phyloP scores from a whole-genome alignment of 2,888 invertebrate species.

The Tipula confusa region DNA sequence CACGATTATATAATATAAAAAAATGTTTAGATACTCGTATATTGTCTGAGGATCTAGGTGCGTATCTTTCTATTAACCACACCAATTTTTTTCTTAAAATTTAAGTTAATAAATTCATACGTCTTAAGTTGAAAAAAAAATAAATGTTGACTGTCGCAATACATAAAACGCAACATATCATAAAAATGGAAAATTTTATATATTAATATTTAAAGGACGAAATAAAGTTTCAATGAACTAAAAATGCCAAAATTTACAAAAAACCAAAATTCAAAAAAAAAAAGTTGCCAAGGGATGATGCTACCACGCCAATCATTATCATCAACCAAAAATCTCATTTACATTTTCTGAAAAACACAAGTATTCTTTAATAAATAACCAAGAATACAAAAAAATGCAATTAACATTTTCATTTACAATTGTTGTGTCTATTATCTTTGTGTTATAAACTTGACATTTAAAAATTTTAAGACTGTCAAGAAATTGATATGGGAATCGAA shows the following conservation, averaged over 20 bases:
- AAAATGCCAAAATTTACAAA: not conserved
- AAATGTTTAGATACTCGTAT: too few species aligned
- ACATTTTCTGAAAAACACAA: too few species aligned
- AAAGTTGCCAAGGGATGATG: not conserved
- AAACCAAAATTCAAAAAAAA: not conserved
- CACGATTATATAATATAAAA: too few species aligned
- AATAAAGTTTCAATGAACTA: not conserved
- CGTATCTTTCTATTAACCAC: too few species aligned
- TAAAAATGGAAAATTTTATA: not conserved
- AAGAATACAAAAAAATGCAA: not conserved
- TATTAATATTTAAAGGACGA: not conserved
- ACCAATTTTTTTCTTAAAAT: too few species aligned
- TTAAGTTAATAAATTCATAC: too few species aligned
- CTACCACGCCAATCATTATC: not conserved
- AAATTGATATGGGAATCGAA: too few species aligned
- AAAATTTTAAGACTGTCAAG: too few species aligned
- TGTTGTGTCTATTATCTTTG: not conserved
- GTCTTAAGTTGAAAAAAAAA: too few species aligned
- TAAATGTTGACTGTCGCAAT: too few species aligned
- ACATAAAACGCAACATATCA: too few species aligned
- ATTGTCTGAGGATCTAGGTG: too few species aligned
- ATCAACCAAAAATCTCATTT: not conserved
- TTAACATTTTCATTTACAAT: not conserved
- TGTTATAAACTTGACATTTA: not conserved
- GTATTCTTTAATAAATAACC: not conserved